Conservation (phyloP, 2,113 vertebrate genomes). For the Aspiorhynchus laticeps region DNA sequence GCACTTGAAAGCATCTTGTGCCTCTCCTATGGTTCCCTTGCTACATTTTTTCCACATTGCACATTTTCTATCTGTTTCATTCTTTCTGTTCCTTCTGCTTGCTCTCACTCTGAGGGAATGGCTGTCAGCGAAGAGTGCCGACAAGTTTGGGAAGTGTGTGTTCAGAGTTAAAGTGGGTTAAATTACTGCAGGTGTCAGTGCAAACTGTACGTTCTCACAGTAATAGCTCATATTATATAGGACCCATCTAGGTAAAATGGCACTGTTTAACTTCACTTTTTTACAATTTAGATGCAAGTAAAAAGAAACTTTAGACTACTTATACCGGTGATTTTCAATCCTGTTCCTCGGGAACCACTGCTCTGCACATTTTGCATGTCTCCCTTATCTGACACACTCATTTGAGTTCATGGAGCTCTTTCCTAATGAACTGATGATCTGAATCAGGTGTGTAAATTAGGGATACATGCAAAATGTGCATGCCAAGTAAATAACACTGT, state of each 20-base stretch:
- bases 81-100: not conserved
- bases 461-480: too few species aligned
- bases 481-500: too few species aligned
- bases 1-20: slow-evolving; percentile 26
- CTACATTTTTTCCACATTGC: slow-evolving; percentile 6
- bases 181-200: slow-evolving; percentile 23
- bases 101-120: slow-evolving; percentile 28
- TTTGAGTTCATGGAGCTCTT: too few species aligned
- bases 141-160: not conserved
- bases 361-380: too few species aligned
- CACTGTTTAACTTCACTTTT: not conserved
- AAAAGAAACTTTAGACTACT: not conserved
- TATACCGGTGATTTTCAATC: too few species aligned
- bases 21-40: slow-evolving; percentile 1
- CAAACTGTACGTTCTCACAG: not conserved
- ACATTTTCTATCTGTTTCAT: slow-evolving; percentile 13
- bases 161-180: slow-evolving; percentile 27
- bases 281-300: not conserved
- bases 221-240: not conserved
- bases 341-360: too few species aligned
- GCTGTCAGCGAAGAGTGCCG: slow-evolving; percentile 54
- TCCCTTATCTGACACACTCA: too few species aligned
- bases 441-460: too few species aligned
- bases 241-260: not conserved
- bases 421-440: too few species aligned